phyloP scores from a whole-genome alignment of 2,888 invertebrate genomes.

The Conomelus anceps region DNA sequence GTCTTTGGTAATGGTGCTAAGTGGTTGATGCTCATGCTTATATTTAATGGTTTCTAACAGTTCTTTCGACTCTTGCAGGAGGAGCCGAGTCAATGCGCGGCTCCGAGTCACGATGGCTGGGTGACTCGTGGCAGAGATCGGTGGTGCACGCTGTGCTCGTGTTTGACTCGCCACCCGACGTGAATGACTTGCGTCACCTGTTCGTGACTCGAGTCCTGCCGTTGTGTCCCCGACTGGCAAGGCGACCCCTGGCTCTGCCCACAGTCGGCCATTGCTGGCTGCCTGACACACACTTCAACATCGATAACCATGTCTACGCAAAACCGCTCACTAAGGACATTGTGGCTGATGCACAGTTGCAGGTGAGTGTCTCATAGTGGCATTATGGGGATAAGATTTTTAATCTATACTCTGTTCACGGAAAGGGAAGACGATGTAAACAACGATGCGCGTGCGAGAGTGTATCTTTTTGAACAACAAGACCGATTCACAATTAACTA shows the following conservation, averaged over 20 bases:
- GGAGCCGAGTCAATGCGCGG: conserved; percentile 38
- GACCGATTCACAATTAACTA: no score
- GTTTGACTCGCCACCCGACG: conserved; percentile 43
- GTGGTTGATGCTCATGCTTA: no score
- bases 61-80: conserved; percentile 14
- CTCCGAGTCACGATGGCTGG: conserved; percentile 46
- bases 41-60: background rate
- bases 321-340: conserved; percentile 34
- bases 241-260: conserved; percentile 37
- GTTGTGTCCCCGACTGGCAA: conserved; percentile 45
- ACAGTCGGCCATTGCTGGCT: conserved; percentile 46
- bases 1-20: no score
- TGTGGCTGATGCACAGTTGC: conserved; percentile 26
- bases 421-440: no score
- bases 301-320: conserved; percentile 45
- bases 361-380: conserved; percentile 29
- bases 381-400: no score
- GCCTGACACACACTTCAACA: conserved; percentile 44
- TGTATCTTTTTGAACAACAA: no score
- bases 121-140: conserved; percentile 39
- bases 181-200: conserved; percentile 43
- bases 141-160: conserved; percentile 47
- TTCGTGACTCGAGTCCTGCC: conserved; percentile 43
- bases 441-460: no score
- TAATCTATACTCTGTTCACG: no score